These are phyloP conservation scores for Sitodiplosis mosellana DNA, from an alignment of 1,140 invertebrate species.

Conservation along the genomic window DNA sequence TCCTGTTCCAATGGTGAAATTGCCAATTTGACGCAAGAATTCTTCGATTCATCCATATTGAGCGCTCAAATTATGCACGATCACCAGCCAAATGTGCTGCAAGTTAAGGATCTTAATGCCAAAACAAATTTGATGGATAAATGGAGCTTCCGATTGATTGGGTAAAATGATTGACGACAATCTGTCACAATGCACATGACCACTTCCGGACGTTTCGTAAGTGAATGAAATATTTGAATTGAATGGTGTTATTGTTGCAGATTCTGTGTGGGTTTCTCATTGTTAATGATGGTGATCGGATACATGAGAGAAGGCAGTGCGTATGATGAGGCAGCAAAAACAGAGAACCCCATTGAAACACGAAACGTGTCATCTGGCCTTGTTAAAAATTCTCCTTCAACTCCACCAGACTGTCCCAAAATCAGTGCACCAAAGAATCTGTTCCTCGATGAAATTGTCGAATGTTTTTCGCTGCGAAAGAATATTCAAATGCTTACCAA, in stretches of 20 bases:
- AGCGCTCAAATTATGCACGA: constrained; percentile 17
- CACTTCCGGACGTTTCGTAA: too few relatives aligned
- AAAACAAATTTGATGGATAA: constrained; percentile 14
- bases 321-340: background rate
- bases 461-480: constrained; percentile 17
- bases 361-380: background rate
- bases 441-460: constrained; percentile 1
- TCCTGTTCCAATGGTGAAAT: constrained; percentile 15
- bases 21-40: constrained; percentile 14
- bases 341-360: background rate
- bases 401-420: background rate
- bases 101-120: constrained; percentile 19
- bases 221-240: too few relatives aligned
- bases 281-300: constrained; percentile 14
- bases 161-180: too few relatives aligned
- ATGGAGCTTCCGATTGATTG: constrained; percentile 14
- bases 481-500: constrained; percentile 14
- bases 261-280: constrained; percentile 11
- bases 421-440: background rate
- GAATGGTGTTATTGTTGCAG: too few relatives aligned
- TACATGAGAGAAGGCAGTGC: background rate
- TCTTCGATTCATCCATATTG: constrained; percentile 11
- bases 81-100: constrained; percentile 16
- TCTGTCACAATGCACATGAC: too few relatives aligned
- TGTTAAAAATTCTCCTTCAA: too few relatives aligned